Evolutionary conservation across 2,797 vertebrate species (phyloP).

Genomic region (Emydoidea blandingii): DNA sequence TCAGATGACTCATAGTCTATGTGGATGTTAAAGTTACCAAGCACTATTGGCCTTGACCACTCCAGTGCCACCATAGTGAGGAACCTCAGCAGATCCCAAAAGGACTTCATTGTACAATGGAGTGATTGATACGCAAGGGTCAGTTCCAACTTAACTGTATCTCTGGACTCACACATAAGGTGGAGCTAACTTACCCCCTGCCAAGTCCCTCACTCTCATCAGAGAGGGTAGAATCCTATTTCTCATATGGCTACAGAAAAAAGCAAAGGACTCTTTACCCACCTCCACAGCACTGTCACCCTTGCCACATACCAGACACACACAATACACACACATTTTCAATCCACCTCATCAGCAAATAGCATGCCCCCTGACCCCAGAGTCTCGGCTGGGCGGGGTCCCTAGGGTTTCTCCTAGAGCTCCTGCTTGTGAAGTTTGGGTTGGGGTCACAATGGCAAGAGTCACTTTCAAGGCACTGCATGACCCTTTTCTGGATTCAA

Average conservation of each 20-base stretch:
- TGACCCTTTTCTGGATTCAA: neutral
- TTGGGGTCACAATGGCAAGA: neutral
- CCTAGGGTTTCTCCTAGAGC: neutral
- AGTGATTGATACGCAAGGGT: neutral
- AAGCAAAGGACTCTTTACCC: neutral
- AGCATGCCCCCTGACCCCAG: neutral
- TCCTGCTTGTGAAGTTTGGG: neutral
- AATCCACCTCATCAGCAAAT: neutral
- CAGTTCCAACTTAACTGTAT: neutral
- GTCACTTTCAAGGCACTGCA: neutral
- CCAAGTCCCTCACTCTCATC: neutral
- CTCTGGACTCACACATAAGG: neutral
- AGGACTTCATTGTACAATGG: neutral
- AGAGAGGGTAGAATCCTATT: neutral
- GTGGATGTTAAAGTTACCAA: neutral
- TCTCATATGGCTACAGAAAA: neutral
- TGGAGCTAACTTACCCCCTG: neutral
- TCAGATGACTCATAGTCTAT: neutral
- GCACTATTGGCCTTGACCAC: neutral
- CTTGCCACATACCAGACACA: neutral
- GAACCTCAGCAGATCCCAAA: neutral
- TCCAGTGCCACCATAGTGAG: neutral
- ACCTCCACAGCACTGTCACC: neutral
- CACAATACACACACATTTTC: neutral
- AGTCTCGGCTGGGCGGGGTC: neutral